Evolutionary conservation across 1,140 invertebrate genomes (phyloP), one percentile per base, ranked within the genome.

Genomic region (Caenorhabditis latens): DNA sequence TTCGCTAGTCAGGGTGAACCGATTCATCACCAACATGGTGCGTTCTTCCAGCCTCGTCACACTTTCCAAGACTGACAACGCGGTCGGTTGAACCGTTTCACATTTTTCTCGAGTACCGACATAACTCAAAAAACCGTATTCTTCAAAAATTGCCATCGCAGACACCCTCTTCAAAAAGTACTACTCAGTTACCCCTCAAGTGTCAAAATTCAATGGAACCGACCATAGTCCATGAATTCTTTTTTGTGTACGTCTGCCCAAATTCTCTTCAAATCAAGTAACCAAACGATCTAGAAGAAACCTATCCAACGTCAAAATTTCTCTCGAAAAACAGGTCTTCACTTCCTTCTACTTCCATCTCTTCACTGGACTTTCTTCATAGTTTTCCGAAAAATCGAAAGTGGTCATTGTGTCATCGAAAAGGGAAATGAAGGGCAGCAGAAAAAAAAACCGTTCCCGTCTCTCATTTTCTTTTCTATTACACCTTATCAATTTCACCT

Each of bases 381-480:
- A 43, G 16, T 58, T n/a, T 63, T 63, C n/a, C 21, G n/a, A 50
- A n/a, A 79, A 79, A 79, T 46, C 50, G 71, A 79, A 79, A 79
- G 71, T 53, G 71, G 46, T 79, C 46, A 50, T 79, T 79, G 71
- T 79, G 71, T 79, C 71, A 79, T 79, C 71, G 21, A 50, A 79
- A 79, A 79, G 71, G 71, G 71, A 46, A 53, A 79, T 32, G 32
- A 32, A 32, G 32, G 32, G 2, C 32, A 32, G 32, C n/a, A n/a
- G n/a, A n/a, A n/a, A n/a, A 79, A 79, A 79, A 79, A 79, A 79
- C 19, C n/a, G 71, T 79, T 79, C 71, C 46, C 71, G 21, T 79
- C n/a, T 24, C 46, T 79, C 40, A 43, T 50, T 79, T 79, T 32
- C 46, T n/a, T 19, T 71, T 58, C 57, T 16, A n/a, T 71, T 71